Evolutionary conservation across 2,888 invertebrate genomes (phyloP).

Genomic region (Torymus aiolomorphi): DNA sequence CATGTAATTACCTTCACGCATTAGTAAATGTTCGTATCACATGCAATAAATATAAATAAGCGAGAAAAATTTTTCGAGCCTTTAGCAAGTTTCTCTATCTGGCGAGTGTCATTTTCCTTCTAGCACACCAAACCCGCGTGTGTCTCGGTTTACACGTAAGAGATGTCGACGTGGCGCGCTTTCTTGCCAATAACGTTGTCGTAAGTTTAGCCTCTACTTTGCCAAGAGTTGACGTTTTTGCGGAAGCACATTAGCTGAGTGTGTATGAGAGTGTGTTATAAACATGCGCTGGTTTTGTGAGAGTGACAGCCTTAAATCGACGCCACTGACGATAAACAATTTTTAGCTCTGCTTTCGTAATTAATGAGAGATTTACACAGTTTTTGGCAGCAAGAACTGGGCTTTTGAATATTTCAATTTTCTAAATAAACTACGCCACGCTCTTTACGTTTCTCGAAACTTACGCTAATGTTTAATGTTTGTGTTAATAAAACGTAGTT

Average conservation of each 20-base stretch:
- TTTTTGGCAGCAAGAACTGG: constrained; percentile 17
- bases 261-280: constrained; percentile 16
- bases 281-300: constrained; percentile 12
- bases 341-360: constrained; percentile 36
- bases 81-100: constrained; percentile 8
- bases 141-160: constrained; percentile 37
- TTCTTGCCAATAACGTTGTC: constrained; percentile 53
- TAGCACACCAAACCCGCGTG: neutral
- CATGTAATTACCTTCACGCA: constrained; percentile 7
- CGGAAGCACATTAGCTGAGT: constrained; percentile 42
- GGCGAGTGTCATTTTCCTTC: neutral
- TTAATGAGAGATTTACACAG: constrained; percentile 29
- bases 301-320: constrained; percentile 49
- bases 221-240: constrained; percentile 49
- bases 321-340: constrained; percentile 49
- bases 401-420: constrained; percentile 28
- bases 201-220: constrained; percentile 44
- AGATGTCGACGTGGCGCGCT: constrained; percentile 33
- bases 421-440: constrained; percentile 20
- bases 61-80: neutral
- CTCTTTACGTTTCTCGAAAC: constrained; percentile 1
- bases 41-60: constrained; percentile 5
- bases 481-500: neutral
- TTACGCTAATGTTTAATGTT: constrained; percentile 6
- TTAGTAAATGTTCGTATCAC: constrained; percentile 22